phyloP scores from a whole-genome alignment of 2,888 invertebrate genomes.

The Chrysomela aeneicollis region DNA sequence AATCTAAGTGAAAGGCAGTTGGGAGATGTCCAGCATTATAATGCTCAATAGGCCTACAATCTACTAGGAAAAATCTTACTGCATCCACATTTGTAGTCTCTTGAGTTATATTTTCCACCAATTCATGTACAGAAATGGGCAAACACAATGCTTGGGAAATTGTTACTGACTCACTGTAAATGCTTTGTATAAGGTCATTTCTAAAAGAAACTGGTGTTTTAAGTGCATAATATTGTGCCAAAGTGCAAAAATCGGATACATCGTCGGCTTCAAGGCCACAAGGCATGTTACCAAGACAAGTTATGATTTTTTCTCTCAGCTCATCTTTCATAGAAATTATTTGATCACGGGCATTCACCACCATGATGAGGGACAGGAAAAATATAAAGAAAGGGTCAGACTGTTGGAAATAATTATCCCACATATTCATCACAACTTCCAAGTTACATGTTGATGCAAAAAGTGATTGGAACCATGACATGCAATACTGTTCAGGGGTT shows the following conservation, averaged over 20 bases:
- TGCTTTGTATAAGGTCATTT: constrained; percentile 76
- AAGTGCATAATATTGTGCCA: constrained; percentile 94
- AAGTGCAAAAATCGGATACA: constrained; percentile 94
- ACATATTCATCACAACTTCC: constrained; percentile 89
- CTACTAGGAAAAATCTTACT: constrained; percentile 91
- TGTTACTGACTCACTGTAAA: constrained; percentile 59
- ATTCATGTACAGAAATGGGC: constrained; percentile 93
- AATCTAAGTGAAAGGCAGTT: constrained; percentile 97
- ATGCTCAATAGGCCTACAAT: constrained; percentile 95
- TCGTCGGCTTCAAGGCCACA: constrained; percentile 91
- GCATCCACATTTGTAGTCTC: constrained; percentile 70
- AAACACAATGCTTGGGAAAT: constrained; percentile 90
- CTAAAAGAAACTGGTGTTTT: constrained; percentile 94
- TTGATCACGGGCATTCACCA: constrained; percentile 92
- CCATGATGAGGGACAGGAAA: constrained; percentile 92
- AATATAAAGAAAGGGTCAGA: constrained; percentile 96
- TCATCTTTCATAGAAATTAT: constrained; percentile 80
- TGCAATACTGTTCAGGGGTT: constrained; percentile 88
- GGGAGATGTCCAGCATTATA: constrained; percentile 97
- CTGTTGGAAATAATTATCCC: constrained; percentile 97
- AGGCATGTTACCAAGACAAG: constrained; percentile 78
- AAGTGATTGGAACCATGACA: constrained; percentile 88
- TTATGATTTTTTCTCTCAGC: constrained; percentile 73
- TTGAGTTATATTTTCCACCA: constrained; percentile 82
- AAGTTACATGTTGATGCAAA: constrained; percentile 89